Conservation (phyloP, 2,888 invertebrate species). For the Chaitophorus viminalis region DNA sequence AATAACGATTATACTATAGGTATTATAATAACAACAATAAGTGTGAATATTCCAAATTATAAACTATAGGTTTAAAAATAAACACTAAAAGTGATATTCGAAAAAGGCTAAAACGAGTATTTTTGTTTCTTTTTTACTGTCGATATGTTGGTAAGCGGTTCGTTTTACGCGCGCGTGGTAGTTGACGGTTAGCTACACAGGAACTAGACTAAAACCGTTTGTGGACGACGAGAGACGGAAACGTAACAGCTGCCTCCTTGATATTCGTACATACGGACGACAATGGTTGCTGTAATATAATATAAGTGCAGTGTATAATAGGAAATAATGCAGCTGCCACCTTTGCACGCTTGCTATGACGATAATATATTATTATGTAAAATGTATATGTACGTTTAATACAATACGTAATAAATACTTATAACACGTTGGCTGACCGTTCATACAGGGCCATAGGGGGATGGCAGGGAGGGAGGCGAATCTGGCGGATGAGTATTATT, state of each 20-base stretch:
- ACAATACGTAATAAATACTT: not conserved
- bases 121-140: too few species aligned
- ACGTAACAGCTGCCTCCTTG: constrained; percentile 48
- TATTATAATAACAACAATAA: too few species aligned
- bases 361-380: not conserved
- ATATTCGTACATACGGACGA: constrained; percentile 12
- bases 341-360: constrained; percentile 17
- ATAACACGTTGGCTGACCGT: too few species aligned
- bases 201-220: constrained; percentile 53
- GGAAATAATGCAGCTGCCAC: constrained; percentile 46
- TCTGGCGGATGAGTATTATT: too few species aligned
- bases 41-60: too few species aligned
- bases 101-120: too few species aligned
- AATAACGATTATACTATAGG: too few species aligned
- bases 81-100: too few species aligned
- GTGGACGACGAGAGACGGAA: constrained; percentile 34
- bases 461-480: too few species aligned
- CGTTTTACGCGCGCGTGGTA: not conserved
- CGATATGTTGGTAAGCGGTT: too few species aligned
- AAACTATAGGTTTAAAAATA: too few species aligned
- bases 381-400: not conserved
- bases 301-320: constrained; percentile 19
- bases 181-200: constrained; percentile 32
- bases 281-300: constrained; percentile 35
- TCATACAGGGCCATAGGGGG: too few species aligned